Conservation (phyloP, 1,140 invertebrate species). For the Drosophila navojoa region DNA sequence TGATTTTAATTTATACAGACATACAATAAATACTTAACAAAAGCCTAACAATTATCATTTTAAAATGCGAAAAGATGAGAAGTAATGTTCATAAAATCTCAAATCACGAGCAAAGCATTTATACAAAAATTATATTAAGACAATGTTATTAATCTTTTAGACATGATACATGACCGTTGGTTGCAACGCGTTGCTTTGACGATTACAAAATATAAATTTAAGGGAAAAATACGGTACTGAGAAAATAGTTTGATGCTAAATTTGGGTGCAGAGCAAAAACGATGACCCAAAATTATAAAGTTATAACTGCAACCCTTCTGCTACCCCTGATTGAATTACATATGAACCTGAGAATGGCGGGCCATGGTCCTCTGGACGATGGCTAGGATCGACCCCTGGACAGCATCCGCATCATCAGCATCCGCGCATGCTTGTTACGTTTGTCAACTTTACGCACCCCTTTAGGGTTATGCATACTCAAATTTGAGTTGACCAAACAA, state of each 20-base stretch:
- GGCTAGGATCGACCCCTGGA: conserved; percentile 56
- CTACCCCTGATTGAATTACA: conserved; percentile 69
- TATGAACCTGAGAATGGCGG: conserved; percentile 28
- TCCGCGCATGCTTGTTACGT: conserved; percentile 7
- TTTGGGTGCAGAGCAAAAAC: conserved; percentile 43
- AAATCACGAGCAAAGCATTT: conserved; percentile 20
- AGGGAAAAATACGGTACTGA: conserved; percentile 5
- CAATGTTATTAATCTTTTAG: conserved; percentile 13
- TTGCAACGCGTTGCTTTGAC: not conserved
- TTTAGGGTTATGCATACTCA: conserved; percentile 58
- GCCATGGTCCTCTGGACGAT: conserved; percentile 24
- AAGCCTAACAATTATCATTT: too few species aligned
- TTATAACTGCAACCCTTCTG: conserved; percentile 74
- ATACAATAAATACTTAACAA: too few species aligned
- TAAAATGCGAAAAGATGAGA: not conserved
- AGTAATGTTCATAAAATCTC: conserved; percentile 43
- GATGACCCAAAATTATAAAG: conserved; percentile 79
- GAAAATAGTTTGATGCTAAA: conserved; percentile 67
- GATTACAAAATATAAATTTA: not conserved
- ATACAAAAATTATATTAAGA: too few species aligned
- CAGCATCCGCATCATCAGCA: conserved; percentile 12
- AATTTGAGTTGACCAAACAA: conserved; percentile 78
- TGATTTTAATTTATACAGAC: too few species aligned
- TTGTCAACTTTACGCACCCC: conserved; percentile 55
- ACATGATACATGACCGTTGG: conserved; percentile 40